phyloP scores from a whole-genome alignment of 2,113 vertebrate genomes.

The Prunella fulvescens region DNA sequence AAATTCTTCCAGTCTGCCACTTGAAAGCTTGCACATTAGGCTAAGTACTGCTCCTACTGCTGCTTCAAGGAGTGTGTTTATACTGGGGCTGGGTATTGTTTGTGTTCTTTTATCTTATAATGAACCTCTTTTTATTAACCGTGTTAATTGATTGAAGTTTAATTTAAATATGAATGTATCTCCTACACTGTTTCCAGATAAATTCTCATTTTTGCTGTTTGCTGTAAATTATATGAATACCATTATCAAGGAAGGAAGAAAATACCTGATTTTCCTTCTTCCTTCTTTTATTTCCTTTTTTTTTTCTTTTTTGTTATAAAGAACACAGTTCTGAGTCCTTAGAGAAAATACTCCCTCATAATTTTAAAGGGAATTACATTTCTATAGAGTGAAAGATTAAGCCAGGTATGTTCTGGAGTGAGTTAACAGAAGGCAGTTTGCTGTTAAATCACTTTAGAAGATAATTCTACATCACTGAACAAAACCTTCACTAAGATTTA shows the following conservation, averaged over 20 bases:
- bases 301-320: neutral
- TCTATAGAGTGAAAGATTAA: neutral
- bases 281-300: accelerated
- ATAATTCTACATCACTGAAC: neutral
- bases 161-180: neutral
- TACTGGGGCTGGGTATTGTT: neutral
- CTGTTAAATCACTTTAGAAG: neutral
- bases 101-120: neutral
- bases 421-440: neutral
- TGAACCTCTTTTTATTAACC: neutral
- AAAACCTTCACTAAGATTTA: neutral
- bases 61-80: neutral
- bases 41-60: neutral
- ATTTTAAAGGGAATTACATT: neutral
- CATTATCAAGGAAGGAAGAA: neutral
- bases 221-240: neutral
- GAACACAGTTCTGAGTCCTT: neutral
- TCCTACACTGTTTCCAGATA: neutral
- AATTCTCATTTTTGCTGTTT: neutral
- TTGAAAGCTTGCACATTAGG: neutral
- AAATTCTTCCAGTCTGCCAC: neutral
- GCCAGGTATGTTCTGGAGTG: neutral
- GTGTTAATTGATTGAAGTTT: neutral
- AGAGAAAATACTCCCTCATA: neutral
- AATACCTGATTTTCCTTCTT: neutral